Conservation (phyloP, 2,113 vertebrate species). For the Sebastes schlegelii region DNA sequence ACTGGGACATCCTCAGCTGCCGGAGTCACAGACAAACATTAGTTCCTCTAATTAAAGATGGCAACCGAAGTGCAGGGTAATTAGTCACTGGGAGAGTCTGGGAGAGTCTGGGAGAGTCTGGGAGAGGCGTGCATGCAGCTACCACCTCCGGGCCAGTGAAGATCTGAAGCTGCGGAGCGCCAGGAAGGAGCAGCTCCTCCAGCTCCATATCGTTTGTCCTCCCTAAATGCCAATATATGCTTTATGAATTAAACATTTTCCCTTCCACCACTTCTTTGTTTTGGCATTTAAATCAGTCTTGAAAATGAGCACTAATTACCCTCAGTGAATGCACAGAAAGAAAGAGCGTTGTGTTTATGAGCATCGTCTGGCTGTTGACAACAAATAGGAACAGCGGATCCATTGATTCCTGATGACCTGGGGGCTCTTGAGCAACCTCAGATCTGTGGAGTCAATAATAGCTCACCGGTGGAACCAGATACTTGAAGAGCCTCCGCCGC, state of each 20-base stretch:
- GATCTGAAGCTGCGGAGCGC: conserved; percentile 13
- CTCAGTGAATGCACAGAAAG: not conserved
- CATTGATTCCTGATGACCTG: conserved; percentile 28
- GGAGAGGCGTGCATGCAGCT: not conserved
- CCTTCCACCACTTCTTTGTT: conserved; percentile 13
- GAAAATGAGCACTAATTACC: conserved; percentile 28
- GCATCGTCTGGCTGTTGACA: not conserved
- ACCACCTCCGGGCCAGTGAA: conserved; percentile 19
- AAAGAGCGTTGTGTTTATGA: not conserved
- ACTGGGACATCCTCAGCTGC: conserved; percentile 37
- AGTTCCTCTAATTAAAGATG: conserved; percentile 44
- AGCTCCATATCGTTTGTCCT: conserved; percentile 3
- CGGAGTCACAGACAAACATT: conserved; percentile 44
- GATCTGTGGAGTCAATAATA: conserved; percentile 16
- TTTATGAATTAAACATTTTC: conserved; percentile 38
- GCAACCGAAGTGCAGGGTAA: conserved; percentile 39
- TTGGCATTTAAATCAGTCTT: conserved; percentile 3
- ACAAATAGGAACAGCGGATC: not conserved
- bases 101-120: conserved; percentile 20
- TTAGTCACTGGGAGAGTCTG: conserved; percentile 38
- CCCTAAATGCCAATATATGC: conserved; percentile 17
- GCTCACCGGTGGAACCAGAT: conserved; percentile 7
- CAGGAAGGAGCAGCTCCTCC: conserved; percentile 1
- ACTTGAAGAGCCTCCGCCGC: not conserved
- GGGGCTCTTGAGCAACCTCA: conserved; percentile 31